These are phyloP conservation scores for Eira barbara DNA, from an alignment of 2,113 vertebrate species.

Conservation along the genomic window DNA sequence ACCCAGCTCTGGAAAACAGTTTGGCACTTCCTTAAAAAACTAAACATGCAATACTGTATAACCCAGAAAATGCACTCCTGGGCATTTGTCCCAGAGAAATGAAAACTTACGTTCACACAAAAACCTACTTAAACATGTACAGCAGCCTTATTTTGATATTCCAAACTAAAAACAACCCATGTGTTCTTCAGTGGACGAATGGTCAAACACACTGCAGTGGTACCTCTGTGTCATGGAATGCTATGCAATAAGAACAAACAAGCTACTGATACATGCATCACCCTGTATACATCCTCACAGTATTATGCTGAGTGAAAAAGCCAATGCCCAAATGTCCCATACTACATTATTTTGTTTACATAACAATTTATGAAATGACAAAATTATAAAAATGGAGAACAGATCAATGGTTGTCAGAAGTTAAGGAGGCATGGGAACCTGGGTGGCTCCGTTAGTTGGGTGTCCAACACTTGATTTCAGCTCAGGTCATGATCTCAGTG, in stretches of 20 bases:
- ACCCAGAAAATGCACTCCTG: background rate
- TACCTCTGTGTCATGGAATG: too few relatives aligned
- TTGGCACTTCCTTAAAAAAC: background rate
- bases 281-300: background rate
- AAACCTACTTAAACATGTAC: slow-evolving; percentile 23
- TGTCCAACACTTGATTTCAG: background rate
- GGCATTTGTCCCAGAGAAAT: slow-evolving; percentile 26
- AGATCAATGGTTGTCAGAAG: background rate
- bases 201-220: background rate
- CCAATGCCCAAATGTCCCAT: background rate
- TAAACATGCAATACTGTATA: background rate
- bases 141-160: background rate
- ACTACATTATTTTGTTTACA: background rate
- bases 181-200: background rate
- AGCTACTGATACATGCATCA: background rate
- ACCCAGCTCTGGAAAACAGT: background rate
- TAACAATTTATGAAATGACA: background rate
- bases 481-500: background rate
- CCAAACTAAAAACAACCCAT: background rate
- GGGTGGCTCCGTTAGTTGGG: background rate
- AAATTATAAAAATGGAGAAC: background rate
- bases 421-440: background rate
- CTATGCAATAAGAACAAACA: background rate
- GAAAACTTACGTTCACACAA: background rate
- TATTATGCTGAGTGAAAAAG: background rate